These are phyloP conservation scores for Caenorhabditis plicata DNA, from an alignment of 2,888 invertebrate genomes.

Conservation along the genomic window DNA sequence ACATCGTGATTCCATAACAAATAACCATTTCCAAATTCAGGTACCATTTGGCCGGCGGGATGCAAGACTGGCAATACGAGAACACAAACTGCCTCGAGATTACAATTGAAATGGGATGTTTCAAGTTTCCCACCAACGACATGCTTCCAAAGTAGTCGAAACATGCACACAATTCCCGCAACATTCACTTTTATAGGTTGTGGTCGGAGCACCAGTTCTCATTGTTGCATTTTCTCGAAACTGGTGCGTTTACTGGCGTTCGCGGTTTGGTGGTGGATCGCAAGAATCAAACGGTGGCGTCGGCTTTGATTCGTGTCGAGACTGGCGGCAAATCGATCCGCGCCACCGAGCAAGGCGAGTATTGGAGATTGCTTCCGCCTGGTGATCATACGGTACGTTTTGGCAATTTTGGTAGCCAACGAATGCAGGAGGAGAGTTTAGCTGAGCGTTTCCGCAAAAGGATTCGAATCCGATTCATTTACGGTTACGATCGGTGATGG, in stretches of 20 bases:
- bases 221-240: conserved; percentile 81
- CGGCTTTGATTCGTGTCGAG: conserved; percentile 75
- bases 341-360: conserved; percentile 82
- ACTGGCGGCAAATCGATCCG: conserved; percentile 74
- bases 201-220: conserved; percentile 89
- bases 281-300: conserved; percentile 69
- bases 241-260: conserved; percentile 72
- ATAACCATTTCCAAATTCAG: too few species aligned
- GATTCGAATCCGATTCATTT: conserved; percentile 41
- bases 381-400: conserved; percentile 53
- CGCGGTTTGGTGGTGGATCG: conserved; percentile 48
- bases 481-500: conserved; percentile 31
- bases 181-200: conserved; percentile 68
- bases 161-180: conserved; percentile 67
- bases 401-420: too few species aligned
- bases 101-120: conserved; percentile 90
- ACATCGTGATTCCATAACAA: neutral
- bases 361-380: conserved; percentile 89
- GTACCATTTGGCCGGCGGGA: conserved; percentile 64
- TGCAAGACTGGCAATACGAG: conserved; percentile 88
- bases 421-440: too few species aligned
- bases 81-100: conserved; percentile 88
- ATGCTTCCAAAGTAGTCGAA: conserved; percentile 70
- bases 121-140: conserved; percentile 80
- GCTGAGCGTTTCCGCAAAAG: conserved; percentile 41